Evolutionary conservation across 2,797 vertebrate species (phyloP).

Genomic region (Aphelocoma californica): DNA sequence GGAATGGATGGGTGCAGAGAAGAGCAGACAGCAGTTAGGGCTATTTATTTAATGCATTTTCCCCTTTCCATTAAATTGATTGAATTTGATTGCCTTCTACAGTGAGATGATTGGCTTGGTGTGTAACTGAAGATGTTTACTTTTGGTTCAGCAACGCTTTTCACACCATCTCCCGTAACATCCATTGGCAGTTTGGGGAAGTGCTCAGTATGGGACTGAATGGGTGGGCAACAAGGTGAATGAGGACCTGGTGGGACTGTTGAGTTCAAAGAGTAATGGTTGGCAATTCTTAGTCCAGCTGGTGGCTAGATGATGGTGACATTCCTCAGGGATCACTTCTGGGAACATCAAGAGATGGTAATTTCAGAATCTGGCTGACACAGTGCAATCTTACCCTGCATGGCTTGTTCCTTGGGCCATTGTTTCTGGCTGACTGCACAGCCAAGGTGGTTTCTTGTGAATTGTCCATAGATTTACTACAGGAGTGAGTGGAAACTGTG

Average conservation of each 20-base stretch:
- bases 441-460: not conserved
- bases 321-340: not conserved
- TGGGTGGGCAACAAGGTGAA: not conserved
- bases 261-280: not conserved
- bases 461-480: not conserved
- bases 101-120: not conserved
- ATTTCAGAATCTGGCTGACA: not conserved
- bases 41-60: not conserved
- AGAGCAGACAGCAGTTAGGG: not conserved
- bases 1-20: not conserved
- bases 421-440: not conserved
- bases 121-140: not conserved
- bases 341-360: not conserved
- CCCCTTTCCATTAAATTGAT: not conserved
- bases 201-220: not conserved
- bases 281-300: not conserved
- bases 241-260: not conserved
- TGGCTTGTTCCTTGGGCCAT: fast-evolving
- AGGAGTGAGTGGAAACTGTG: not conserved
- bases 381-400: not conserved
- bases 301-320: not conserved
- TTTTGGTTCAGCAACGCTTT: not conserved
- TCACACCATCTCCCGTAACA: not conserved
- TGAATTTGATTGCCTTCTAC: not conserved
- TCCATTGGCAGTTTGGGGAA: not conserved